These are phyloP conservation scores for Penelope pileata DNA, from an alignment of 2,113 vertebrate species.

Conservation along the genomic window DNA sequence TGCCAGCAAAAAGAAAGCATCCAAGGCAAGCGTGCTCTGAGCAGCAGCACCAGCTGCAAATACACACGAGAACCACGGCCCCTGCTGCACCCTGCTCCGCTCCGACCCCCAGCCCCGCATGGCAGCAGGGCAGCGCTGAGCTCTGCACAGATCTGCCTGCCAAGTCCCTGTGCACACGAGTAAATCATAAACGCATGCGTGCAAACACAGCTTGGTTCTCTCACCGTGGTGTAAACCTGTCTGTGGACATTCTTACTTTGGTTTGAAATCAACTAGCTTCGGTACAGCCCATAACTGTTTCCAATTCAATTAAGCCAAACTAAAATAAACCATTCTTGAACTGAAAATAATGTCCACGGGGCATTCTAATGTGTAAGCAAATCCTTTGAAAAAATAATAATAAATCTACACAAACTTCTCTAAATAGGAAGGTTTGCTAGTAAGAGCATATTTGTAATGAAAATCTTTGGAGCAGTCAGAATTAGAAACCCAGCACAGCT, in stretches of 20 bases:
- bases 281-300: slow-evolving; percentile 27
- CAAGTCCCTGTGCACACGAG: accelerated
- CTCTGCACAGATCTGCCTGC: accelerated
- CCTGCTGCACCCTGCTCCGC: not conserved
- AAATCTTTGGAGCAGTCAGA: slow-evolving; percentile 32
- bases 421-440: slow-evolving; percentile 4
- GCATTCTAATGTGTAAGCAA: slow-evolving; percentile 26
- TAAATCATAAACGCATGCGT: accelerated
- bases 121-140: accelerated
- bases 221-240: not conserved
- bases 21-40: not conserved
- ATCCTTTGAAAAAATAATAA: slow-evolving; percentile 66
- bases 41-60: not conserved
- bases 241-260: not conserved
- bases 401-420: slow-evolving; percentile 44
- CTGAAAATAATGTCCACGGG: slow-evolving; percentile 46
- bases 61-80: accelerated
- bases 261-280: not conserved
- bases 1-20: not conserved
- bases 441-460: slow-evolving; percentile 30
- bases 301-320: slow-evolving; percentile 52
- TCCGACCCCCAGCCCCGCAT: no score
- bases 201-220: not conserved
- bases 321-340: slow-evolving; percentile 48
- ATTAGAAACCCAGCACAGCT: not conserved